Conservation (phyloP, 2,113 vertebrate genomes). For the Halcyon senegalensis region DNA sequence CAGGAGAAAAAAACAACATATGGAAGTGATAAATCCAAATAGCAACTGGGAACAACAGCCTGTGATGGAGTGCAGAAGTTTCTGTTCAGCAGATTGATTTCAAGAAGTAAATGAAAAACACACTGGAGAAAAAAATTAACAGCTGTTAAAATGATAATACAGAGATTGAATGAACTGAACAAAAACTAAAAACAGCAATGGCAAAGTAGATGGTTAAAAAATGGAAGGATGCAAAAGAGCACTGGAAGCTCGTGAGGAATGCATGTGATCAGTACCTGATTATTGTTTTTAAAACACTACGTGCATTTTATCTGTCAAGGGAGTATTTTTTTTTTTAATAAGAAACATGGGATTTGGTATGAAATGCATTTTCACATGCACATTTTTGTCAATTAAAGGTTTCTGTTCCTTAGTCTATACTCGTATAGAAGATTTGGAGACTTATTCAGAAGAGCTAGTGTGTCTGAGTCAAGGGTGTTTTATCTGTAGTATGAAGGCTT, state of each 20-base stretch:
- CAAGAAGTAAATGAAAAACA: not conserved
- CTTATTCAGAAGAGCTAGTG: too few relatives aligned
- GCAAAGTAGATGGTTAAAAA: not conserved
- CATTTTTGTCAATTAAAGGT: not conserved
- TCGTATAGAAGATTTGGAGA: not conserved
- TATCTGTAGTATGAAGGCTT: accelerated
- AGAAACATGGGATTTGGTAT: not conserved
- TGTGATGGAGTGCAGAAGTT: not conserved
- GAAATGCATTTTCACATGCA: not conserved
- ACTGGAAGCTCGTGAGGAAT: not conserved
- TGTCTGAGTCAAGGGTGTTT: not conserved
- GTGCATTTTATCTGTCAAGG: not conserved
- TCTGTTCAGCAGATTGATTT: not conserved
- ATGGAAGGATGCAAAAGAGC: not conserved
- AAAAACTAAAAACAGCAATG: not conserved
- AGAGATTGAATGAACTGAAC: not conserved
- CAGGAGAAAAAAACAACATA: not conserved
- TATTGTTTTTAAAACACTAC: not conserved
- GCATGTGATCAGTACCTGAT: not conserved
- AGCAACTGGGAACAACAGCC: not conserved
- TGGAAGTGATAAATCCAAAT: not conserved
- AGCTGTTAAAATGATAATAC: not conserved
- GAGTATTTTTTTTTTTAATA: not conserved
- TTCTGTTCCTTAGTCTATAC: not conserved
- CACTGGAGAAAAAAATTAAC: not conserved